A percentile compares a stretch with the other conserved stretches of the same genome.
These are phyloP conservation scores for Coryphaenoides rupestris DNA, from an alignment of 2,113 vertebrate genomes.

Conservation along the genomic window DNA sequence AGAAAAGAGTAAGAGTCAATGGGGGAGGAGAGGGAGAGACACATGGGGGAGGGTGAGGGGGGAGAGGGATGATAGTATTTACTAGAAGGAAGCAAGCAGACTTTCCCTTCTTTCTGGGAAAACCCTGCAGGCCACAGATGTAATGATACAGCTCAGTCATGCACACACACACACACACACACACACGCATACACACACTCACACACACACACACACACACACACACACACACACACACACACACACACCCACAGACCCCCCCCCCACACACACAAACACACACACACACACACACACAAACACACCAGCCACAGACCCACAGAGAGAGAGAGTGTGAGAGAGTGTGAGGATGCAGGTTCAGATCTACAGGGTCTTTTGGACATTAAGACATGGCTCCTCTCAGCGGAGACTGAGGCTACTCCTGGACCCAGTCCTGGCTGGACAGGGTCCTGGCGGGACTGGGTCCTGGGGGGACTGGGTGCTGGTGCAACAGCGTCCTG, in stretches of 20 bases:
- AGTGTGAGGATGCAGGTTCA: no score
- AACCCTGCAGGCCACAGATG: constrained; percentile 38
- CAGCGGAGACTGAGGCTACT: no score
- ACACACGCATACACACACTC: neutral
- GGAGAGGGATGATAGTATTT: constrained; percentile 30
- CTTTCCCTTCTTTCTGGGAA: constrained; percentile 19
- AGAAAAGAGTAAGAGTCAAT: constrained; percentile 8
- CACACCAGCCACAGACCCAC: constrained; percentile 33
- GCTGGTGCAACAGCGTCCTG: no score
- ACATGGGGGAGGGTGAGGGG: neutral
- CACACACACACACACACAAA: constrained; percentile 8
- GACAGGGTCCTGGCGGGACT: no score
- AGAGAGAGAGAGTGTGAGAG: no score
- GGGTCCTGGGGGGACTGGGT: no score
- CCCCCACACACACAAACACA: constrained; percentile 2
- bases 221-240: constrained; percentile 1
- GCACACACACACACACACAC: constrained; percentile 10
- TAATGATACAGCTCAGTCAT: constrained; percentile 38
- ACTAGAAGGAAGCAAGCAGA: constrained; percentile 42
- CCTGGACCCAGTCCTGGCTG: no score
- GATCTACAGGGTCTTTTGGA: no score
- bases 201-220: neutral
- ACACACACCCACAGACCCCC: constrained; percentile 27
- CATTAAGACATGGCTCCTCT: no score
- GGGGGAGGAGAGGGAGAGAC: neutral